These are phyloP conservation scores for Matsumyia berberina DNA, from an alignment of 2,888 invertebrate genomes.

Conservation along the genomic window DNA sequence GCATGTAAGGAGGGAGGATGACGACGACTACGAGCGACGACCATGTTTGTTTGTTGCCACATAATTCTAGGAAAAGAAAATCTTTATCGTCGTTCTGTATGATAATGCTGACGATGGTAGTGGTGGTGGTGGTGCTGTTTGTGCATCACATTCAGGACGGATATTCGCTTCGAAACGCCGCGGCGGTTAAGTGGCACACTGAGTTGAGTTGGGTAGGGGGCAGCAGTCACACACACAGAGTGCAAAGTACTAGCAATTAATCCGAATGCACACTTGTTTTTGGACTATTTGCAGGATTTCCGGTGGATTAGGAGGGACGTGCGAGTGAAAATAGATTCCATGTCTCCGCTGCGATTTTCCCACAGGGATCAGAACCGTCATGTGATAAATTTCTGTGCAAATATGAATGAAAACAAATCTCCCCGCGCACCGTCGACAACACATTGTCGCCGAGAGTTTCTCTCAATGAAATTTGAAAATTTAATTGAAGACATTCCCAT, in stretches of 20 bases:
- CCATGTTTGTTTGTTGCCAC: slow-evolving; percentile 60
- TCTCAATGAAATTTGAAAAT: slow-evolving; percentile 40
- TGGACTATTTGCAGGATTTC: slow-evolving; percentile 72
- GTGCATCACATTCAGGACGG: slow-evolving; percentile 28
- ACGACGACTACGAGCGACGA: slow-evolving; percentile 31
- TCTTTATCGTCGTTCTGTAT: slow-evolving; percentile 50
- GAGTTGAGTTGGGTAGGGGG: background rate
- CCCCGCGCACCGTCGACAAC: background rate
- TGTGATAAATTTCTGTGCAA: slow-evolving; percentile 37
- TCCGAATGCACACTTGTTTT: slow-evolving; percentile 66
- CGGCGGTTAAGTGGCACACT: slow-evolving; percentile 64
- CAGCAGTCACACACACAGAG: slow-evolving; percentile 3
- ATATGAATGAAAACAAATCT: slow-evolving; percentile 58
- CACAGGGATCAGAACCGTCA: slow-evolving; percentile 66
- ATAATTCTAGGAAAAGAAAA: slow-evolving; percentile 74
- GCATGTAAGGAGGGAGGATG: slow-evolving; percentile 26
- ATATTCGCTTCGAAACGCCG: slow-evolving; percentile 53
- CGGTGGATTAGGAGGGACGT: slow-evolving; percentile 62
- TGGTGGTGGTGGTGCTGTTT: slow-evolving; percentile 47
- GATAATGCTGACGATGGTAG: too few relatives aligned
- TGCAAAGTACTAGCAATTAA: slow-evolving; percentile 65
- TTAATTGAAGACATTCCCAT: slow-evolving; percentile 74
- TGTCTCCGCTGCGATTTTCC: slow-evolving; percentile 39
- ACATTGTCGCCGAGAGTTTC: background rate
- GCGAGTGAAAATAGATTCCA: slow-evolving; percentile 56